Evolutionary conservation across 2,797 vertebrate genomes (phyloP), one percentile per base, ranked within the genome.

Genomic region (Holocentrus rufus): DNA sequence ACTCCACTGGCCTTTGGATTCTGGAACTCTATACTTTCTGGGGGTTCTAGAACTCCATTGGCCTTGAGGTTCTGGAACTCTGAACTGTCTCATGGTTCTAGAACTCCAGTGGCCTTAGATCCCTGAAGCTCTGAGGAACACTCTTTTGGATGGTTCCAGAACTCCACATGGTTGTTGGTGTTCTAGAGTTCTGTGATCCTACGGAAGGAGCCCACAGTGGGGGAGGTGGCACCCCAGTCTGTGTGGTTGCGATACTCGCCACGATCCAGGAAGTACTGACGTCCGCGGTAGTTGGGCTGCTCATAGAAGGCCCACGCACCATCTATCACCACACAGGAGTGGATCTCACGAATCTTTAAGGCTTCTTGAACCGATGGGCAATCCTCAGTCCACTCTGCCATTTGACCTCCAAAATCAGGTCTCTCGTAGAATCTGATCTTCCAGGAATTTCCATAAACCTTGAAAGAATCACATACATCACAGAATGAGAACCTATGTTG

Each of bases 261-360:
- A 7, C 80, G 77, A 10, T 89, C 87, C 80, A 92, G 73, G 72
- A 91, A 89, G 85, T 90, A 87, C 86, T 90, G 90, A 36, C 74
- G 88, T 4, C 90, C 89, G 0, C 59, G 74, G 71, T 89, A 90
- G 79, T 83, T 78, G 17, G 87, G 86, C 73, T 85, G 88, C 72
- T 91, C 88, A 7, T 87, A 93, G 63, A 92, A 83, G 72, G 87
- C 84, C 85, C 90, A 92, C 1, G 88, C 82, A 1, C 90, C 91
- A 6, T 91, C 90, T 27, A 77, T 54, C 60, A 92, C 90, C 56
- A 83, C 66, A 7, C 86, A 89, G 65, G 90, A 93, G 69, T 87
- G 73, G 57, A 92, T 76, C 63, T 92, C 89, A 44, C 52, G 22
- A 53, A 88, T 81, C 75, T 87, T 88, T n/a, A 92, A 77, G 57